A percentile compares a stretch with the other conserved stretches of the same genome.
Evolutionary conservation across 2,797 vertebrate genomes (phyloP).

Genomic region (Zenarchopterus dispar): DNA sequence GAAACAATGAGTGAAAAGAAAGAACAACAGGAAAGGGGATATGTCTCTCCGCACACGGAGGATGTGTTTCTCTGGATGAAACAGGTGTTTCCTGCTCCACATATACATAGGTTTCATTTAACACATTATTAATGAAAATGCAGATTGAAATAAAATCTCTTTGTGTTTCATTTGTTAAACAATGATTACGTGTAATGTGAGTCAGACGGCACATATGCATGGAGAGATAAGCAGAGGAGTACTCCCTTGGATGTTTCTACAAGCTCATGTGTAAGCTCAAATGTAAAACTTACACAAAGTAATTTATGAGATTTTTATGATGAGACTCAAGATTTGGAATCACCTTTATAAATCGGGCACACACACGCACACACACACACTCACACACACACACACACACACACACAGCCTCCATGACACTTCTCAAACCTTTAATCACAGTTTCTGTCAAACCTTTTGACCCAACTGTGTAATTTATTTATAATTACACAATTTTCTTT

Average conservation of each 20-base stretch:
- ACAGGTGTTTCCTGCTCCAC: slow-evolving; percentile 74
- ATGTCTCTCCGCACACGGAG: slow-evolving; percentile 61
- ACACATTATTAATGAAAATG: slow-evolving; percentile 45
- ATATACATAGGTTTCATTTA: slow-evolving; percentile 45
- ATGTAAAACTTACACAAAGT: neutral
- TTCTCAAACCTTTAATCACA: neutral
- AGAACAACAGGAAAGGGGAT: slow-evolving; percentile 69
- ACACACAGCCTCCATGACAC: neutral
- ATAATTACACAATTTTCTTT: neutral
- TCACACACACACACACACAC: neutral
- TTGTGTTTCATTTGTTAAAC: slow-evolving; percentile 44
- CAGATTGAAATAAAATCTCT: slow-evolving; percentile 49
- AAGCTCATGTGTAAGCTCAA: neutral
- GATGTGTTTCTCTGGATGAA: slow-evolving; percentile 39
- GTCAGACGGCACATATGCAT: slow-evolving; percentile 24
- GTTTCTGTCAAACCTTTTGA: neutral
- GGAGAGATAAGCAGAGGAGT: slow-evolving; percentile 28
- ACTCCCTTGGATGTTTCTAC: neutral
- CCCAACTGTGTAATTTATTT: neutral
- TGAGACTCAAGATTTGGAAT: slow-evolving; percentile 12
- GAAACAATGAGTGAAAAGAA: slow-evolving; percentile 67
- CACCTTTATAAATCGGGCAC: slow-evolving; percentile 9
- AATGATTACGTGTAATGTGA: slow-evolving; percentile 42
- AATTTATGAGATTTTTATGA: too few species aligned
- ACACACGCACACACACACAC: neutral